Percentiles rank a stretch among this genome's conserved stretches.
These are phyloP conservation scores for Brachystomella parvula DNA, from an alignment of 1,140 invertebrate species.

Conservation along the genomic window DNA sequence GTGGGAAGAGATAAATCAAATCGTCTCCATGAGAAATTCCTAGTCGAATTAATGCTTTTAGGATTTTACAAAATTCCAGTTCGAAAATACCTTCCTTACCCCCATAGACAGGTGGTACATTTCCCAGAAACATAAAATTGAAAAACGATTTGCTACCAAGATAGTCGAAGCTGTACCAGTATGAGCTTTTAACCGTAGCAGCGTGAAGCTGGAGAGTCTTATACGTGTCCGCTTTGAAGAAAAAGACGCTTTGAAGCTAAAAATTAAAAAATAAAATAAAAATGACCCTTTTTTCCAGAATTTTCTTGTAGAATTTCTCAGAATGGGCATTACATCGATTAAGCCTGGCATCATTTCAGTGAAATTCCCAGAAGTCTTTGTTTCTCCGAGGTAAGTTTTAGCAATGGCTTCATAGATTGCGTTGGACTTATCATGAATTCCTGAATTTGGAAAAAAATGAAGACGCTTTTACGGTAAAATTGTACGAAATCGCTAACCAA, in stretches of 20 bases:
- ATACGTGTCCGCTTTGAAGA: slow-evolving; percentile 31
- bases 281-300: slow-evolving; percentile 5
- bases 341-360: slow-evolving; percentile 27
- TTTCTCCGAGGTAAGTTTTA: slow-evolving; percentile 16
- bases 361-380: slow-evolving; percentile 16
- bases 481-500: too few species aligned
- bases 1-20: slow-evolving; percentile 33
- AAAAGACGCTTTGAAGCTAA: slow-evolving; percentile 32
- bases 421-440: neutral
- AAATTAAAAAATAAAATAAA: neutral
- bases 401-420: slow-evolving; percentile 28
- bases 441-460: too few species aligned
- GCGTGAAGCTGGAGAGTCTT: slow-evolving; percentile 29
- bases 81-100: neutral
- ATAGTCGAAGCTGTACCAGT: slow-evolving; percentile 33
- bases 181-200: slow-evolving; percentile 15
- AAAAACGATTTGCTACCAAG: slow-evolving; percentile 16
- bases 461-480: too few species aligned
- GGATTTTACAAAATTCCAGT: neutral
- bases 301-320: neutral
- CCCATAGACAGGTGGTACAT: slow-evolving; percentile 4
- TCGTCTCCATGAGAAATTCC: slow-evolving; percentile 38
- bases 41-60: neutral
- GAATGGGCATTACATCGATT: slow-evolving; percentile 24
- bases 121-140: neutral